Evolutionary conservation across 2,113 vertebrate species (phyloP), one percentile per base, ranked within the genome.

Genomic region (Tricholaema leucomelas): DNA sequence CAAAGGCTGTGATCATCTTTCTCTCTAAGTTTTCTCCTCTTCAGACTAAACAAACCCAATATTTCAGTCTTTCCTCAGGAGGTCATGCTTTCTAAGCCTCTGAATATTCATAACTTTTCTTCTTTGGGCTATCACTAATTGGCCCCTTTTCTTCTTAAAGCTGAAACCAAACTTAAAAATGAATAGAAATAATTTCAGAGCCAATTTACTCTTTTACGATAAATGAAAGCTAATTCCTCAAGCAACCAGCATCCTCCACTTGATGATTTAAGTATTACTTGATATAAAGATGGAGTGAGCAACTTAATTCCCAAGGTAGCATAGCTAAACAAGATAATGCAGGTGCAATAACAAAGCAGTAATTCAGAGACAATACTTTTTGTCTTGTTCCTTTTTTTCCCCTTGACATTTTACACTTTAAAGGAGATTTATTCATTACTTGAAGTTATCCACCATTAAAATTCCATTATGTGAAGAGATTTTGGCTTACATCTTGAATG

Each of bases 91-190:
- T 88, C 76, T 31, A 67, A 56, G 73, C 38, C 58, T 93, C 65
- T 94, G 88, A 91, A 95, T 93, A 96, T 88, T 91, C 65, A 91
- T 93, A 5, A 88, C 46, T 93, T 90, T 90, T 83, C 69, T 78
- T 95, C 92, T 94, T 88, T 92, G 81, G 74, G 73, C 88, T 91
- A 94, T 78, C 65, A 72, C 61, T 94, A 92, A 92, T 93, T 90
- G 81, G 70, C 33, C 48, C 33, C 73, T 66, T 83, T 90, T 58
- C 35, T 64, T 75, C 86, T 78, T 84, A 74, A 88, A 81, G 65
- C 65, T 74, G 56, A 91, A 94, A 86, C 60, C 48, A 88, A 88
- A 88, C 20, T 20, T 40, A 81, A 25, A 42, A 74, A 74, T 27
- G 24, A 91, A 71, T 0, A 56, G 58, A 90, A 59, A 83, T 46